A percentile compares a stretch with the other conserved stretches of the same genome.
These are phyloP conservation scores for Bombus superbus DNA, from an alignment of 1,140 invertebrate species.

Conservation along the genomic window DNA sequence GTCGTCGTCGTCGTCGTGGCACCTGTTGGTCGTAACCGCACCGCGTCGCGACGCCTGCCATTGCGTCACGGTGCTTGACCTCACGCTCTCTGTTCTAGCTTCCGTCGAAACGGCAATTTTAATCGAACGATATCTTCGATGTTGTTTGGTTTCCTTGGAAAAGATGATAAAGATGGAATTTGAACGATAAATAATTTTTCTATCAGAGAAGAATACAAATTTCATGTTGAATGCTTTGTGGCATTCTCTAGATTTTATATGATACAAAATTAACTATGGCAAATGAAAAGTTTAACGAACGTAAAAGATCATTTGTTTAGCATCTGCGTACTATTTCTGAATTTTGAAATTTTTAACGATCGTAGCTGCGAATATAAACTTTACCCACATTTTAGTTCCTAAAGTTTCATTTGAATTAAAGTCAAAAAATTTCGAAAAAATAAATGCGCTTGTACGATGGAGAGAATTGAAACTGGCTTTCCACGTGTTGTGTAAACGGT, in stretches of 20 bases:
- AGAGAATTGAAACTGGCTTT: background rate
- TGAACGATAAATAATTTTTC: too few species aligned
- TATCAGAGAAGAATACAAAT: too few species aligned
- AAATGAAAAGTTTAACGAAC: too few species aligned
- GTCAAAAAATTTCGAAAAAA: background rate
- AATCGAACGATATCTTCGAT: background rate
- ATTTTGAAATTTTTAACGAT: background rate
- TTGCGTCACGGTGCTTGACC: conserved; percentile 14
- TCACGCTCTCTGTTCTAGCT: too few species aligned
- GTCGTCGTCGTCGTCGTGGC: background rate
- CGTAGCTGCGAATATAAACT: background rate
- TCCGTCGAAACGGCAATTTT: background rate
- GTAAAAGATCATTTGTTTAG: too few species aligned
- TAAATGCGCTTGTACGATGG: background rate
- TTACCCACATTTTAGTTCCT: background rate
- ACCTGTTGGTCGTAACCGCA: conserved; percentile 43
- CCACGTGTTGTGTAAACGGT: background rate
- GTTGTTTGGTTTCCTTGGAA: background rate
- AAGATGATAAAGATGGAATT: too few species aligned
- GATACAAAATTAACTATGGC: too few species aligned
- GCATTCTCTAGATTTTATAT: too few species aligned
- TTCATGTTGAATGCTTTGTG: too few species aligned
- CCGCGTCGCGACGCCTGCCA: conserved; percentile 10
- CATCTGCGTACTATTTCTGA: too few species aligned
- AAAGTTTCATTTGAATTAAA: background rate